These are phyloP conservation scores for Formica selysi DNA, from an alignment of 1,140 invertebrate genomes.

Conservation along the genomic window DNA sequence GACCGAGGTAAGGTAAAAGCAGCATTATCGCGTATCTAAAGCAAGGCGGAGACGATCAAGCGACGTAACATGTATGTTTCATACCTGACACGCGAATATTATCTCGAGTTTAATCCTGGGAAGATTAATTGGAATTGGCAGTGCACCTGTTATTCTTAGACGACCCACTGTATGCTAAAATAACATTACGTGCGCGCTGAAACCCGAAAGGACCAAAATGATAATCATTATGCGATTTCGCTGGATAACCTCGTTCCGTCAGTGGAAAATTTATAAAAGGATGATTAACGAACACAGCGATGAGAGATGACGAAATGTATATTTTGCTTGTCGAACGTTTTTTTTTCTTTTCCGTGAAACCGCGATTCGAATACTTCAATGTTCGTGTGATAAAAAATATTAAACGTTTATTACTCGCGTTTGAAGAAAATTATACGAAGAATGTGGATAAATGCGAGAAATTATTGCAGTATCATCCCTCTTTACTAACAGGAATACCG, in stretches of 20 bases:
- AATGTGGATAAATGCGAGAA: constrained; percentile 25
- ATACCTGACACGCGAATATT: constrained; percentile 55
- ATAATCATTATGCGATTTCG: constrained; percentile 32
- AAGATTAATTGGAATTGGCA: constrained; percentile 59
- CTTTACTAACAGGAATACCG: not conserved
- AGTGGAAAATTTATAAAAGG: not conserved
- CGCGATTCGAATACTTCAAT: not conserved
- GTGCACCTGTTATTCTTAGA: constrained; percentile 47
- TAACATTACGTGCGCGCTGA: constrained; percentile 33
- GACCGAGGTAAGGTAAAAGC: constrained; percentile 12
- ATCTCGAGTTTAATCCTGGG: constrained; percentile 47
- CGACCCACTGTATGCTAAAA: constrained; percentile 27
- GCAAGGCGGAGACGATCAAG: constrained; percentile 55
- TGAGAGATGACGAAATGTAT: not conserved
- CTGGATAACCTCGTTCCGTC: not conserved
- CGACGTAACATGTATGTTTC: constrained; percentile 58
- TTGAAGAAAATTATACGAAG: constrained; percentile 27
- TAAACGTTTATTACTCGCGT: not conserved
- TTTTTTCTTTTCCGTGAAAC: not conserved
- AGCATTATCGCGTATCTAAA: constrained; percentile 52
- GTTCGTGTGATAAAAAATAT: not conserved
- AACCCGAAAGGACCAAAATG: constrained; percentile 5
- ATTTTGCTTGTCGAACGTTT: not conserved
- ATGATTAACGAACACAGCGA: not conserved
- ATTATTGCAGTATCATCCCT: constrained; percentile 38